Evolutionary conservation across 2,113 vertebrate species (phyloP).

Genomic region (Alligator mississippiensis): DNA sequence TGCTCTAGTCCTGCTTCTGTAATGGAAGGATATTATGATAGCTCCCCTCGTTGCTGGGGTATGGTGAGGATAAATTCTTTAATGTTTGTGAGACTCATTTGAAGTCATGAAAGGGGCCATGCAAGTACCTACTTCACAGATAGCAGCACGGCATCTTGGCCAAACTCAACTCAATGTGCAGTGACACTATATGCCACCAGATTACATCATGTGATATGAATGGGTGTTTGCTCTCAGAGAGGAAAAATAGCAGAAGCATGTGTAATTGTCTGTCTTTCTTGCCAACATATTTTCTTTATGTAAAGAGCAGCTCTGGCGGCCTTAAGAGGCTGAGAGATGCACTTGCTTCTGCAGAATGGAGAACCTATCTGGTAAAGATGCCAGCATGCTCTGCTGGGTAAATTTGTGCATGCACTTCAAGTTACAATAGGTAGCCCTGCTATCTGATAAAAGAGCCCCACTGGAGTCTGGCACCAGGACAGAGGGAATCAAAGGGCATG

Average conservation of each 20-base stretch:
- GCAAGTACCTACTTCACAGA: not conserved
- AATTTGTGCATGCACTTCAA: slow-evolving; percentile 72
- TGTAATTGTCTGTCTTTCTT: slow-evolving; percentile 1
- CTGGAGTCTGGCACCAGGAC: slow-evolving; percentile 71
- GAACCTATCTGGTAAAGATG: slow-evolving; percentile 62
- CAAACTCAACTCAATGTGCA: not conserved
- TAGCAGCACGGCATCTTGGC: not conserved
- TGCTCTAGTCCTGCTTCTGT: not conserved
- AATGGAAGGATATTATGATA: not conserved
- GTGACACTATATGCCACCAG: not conserved
- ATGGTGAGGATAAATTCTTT: not conserved
- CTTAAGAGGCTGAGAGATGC: slow-evolving; percentile 65
- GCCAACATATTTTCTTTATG: slow-evolving; percentile 66
- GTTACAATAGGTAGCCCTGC: slow-evolving; percentile 47
- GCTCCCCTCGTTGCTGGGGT: not conserved
- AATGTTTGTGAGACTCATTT: not conserved
- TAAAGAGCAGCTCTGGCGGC: slow-evolving; percentile 62
- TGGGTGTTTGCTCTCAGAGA: not conserved
- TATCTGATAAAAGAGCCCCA: slow-evolving; percentile 70
- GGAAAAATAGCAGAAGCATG: slow-evolving; percentile 50
- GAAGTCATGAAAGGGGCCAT: not conserved
- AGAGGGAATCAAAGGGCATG: slow-evolving; percentile 69
- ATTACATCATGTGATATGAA: slow-evolving; percentile 45
- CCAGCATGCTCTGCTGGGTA: slow-evolving; percentile 55
- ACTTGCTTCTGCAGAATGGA: slow-evolving; percentile 12